phyloP scores from a whole-genome alignment of 2,113 vertebrate species.

The Candoia aspera region DNA sequence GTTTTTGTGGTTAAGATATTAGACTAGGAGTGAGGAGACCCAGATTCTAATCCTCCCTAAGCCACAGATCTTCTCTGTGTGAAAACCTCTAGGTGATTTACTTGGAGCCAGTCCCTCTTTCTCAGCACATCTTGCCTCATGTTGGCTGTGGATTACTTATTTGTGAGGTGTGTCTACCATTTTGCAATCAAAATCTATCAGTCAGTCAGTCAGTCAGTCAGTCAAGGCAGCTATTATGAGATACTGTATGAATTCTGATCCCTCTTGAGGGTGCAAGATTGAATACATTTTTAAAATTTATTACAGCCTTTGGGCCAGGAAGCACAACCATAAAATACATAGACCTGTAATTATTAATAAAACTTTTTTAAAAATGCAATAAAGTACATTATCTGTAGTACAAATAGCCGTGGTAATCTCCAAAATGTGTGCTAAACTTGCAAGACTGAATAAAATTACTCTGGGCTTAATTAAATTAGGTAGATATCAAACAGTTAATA shows the following conservation, averaged over 20 bases:
- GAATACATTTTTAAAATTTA: not conserved
- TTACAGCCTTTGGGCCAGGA: not conserved
- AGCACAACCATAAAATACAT: not conserved
- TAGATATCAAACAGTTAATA: not conserved
- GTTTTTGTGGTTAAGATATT: not conserved
- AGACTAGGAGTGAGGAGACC: not conserved
- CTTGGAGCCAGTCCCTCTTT: not conserved
- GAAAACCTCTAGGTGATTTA: not conserved
- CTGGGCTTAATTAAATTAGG: not conserved
- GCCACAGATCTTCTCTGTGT: not conserved
- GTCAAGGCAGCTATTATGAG: not conserved
- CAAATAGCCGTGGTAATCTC: not conserved
- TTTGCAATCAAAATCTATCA: not conserved
- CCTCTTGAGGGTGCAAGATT: not conserved
- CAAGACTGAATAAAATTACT: not conserved
- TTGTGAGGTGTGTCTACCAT: not conserved
- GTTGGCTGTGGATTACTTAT: not conserved
- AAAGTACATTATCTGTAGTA: not conserved
- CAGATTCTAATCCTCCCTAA: not conserved
- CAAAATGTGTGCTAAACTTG: not conserved
- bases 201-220: not conserved
- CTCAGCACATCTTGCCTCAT: not conserved
- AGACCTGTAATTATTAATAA: not conserved
- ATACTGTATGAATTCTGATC: not conserved
- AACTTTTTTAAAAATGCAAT: not conserved